Conservation (phyloP, 2,113 vertebrate genomes). For the Athene cunicularia region DNA sequence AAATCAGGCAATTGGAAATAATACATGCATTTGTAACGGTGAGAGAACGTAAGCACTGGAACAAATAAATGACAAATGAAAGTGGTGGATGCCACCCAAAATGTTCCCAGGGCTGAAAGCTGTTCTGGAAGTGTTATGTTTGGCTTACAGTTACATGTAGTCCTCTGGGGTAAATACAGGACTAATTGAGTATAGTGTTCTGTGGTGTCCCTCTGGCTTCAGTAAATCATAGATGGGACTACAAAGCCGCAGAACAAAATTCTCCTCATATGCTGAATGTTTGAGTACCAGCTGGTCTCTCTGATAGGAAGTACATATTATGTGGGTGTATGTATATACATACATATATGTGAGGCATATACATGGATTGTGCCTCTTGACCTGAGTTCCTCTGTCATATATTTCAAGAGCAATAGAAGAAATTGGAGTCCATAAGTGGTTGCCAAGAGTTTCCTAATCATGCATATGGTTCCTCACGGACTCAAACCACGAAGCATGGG, state of each 20-base stretch:
- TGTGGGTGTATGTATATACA: accelerated
- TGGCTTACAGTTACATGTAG: not conserved
- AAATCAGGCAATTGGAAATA: not conserved
- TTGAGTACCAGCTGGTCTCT: not conserved
- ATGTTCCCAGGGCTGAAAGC: not conserved
- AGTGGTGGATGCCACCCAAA: not conserved
- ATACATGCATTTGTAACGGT: not conserved
- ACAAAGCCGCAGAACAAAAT: not conserved
- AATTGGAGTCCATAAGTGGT: not conserved
- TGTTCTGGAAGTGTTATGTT: not conserved
- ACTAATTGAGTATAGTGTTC: not conserved
- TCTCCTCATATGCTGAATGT: not conserved
- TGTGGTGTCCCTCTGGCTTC: not conserved
- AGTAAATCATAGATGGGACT: not conserved
- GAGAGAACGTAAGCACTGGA: not conserved
- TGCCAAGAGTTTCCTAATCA: not conserved
- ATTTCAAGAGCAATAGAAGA: not conserved
- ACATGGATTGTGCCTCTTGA: not conserved
- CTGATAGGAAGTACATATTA: not conserved
- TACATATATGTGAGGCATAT: not conserved
- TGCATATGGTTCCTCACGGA: not conserved
- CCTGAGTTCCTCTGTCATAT: not conserved
- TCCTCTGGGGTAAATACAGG: not conserved
- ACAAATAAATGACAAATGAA: not conserved
- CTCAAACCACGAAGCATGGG: not conserved